Evolutionary conservation across 1,140 invertebrate species (phyloP), one percentile per base, ranked within the genome.

Genomic region (Hyposmocoma kahamanoa): DNA sequence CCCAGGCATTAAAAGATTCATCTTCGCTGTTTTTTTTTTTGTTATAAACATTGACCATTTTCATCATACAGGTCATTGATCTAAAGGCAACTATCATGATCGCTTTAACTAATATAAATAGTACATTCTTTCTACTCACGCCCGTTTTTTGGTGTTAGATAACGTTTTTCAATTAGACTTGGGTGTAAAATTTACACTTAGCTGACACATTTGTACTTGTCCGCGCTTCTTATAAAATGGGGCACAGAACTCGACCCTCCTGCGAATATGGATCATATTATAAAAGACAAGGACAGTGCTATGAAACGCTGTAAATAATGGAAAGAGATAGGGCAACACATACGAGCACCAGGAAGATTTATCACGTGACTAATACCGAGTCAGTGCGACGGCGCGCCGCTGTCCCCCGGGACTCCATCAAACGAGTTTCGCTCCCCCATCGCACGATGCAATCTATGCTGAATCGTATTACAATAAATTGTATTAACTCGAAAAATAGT

Each of bases 401-500:
- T 50, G 56, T 82, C 82, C 82, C 82, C 42, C 53, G 74, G 76
- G 81, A 82, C 69, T 78, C 77, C 63, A 83, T 85, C 82, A 85
- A 85, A 85, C 78, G 82, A 85, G 79, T 82, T 83, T 75, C 61
- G 64, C 67, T 85, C 79, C 81, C 81, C 79, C 68, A 75, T 67
- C 66, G 63, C 67, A 68, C 76, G 77, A 83, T 83, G 79, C 82
- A 85, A 85, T 85, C 82, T 85, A 85, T 83, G 79, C 79, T 85
- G 82, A 85, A 85, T 85, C 79, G 79, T 85, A 85, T 85, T 83
- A 85, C 82, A 85, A 84, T 84, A 85, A 84, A 85, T 84, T 85
- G 79, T 79, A 82, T 85, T 84, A 85, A 84, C 76, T 85, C 78
- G 82, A 84, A 85, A 83, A 85, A 84, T 85, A 80, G 72, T 75